Evolutionary conservation across 2,113 vertebrate species (phyloP).

Genomic region (Misgurnus anguillicaudatus): DNA sequence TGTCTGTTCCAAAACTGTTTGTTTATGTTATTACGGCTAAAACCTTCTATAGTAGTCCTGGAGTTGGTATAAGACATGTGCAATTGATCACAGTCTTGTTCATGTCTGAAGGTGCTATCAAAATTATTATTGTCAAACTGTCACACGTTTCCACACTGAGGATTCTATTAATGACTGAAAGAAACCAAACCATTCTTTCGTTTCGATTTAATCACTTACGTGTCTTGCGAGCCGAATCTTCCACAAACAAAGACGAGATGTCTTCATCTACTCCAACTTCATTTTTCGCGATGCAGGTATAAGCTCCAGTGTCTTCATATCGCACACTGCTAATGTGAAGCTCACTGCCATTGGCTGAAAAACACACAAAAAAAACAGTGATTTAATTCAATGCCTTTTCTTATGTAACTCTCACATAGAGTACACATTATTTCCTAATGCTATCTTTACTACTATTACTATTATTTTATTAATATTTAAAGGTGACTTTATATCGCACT

Average conservation of each 20-base stretch:
- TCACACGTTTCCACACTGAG: not conserved
- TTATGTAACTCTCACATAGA: not conserved
- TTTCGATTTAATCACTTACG: slow-evolving; percentile 73
- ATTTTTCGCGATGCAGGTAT: slow-evolving; percentile 96
- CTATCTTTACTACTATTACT: too few species aligned
- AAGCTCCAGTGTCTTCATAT: slow-evolving; percentile 95
- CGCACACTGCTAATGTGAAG: slow-evolving; percentile 89
- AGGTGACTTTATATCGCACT: too few species aligned
- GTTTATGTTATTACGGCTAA: too few species aligned
- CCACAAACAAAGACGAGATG: slow-evolving; percentile 94
- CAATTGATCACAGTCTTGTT: not conserved
- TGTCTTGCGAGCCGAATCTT: slow-evolving; percentile 94
- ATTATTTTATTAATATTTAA: too few species aligned
- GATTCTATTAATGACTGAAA: slow-evolving; percentile 5
- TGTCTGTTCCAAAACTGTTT: too few species aligned
- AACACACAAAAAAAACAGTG: not conserved
- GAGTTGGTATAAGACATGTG: not conserved
- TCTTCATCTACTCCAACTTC: slow-evolving; percentile 97
- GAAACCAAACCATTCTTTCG: not conserved
- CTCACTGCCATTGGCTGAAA: slow-evolving; percentile 88
- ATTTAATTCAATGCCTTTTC: not conserved
- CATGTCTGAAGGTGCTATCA: slow-evolving; percentile 2
- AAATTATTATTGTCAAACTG: slow-evolving; percentile 7
- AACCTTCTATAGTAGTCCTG: not conserved
- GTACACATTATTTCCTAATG: too few species aligned